phyloP scores from a whole-genome alignment of 2,797 vertebrate genomes.

The Paedocypris micromegethes region DNA sequence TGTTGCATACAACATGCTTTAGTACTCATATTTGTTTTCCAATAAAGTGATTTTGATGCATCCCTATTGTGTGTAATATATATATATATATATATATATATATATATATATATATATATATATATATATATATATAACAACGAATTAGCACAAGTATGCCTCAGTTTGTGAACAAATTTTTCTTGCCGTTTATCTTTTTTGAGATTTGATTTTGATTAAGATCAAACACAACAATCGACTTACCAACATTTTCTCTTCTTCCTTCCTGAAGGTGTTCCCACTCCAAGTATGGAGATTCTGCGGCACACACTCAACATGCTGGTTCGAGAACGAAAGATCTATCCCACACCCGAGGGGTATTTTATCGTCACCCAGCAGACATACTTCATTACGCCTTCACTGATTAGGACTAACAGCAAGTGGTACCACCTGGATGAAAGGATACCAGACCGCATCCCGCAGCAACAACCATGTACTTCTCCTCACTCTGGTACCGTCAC shows the following conservation, averaged over 20 bases:
- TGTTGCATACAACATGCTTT: no score
- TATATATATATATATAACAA: no score
- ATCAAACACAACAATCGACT: no score
- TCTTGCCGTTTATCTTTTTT: no score
- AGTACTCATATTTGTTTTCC: no score
- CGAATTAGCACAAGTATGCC: no score
- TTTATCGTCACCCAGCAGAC: slow-evolving; percentile 98
- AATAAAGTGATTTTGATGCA: no score
- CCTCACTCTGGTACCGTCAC: slow-evolving; percentile 90
- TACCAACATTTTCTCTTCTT: slow-evolving; percentile 11
- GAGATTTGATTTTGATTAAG: no score
- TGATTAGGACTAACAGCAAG: slow-evolving; percentile 96
- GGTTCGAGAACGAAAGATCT: slow-evolving; percentile 96
- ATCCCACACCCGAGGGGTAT: slow-evolving; percentile 92
- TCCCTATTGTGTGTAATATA: no score
- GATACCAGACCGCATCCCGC: slow-evolving; percentile 80
- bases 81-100: no score
- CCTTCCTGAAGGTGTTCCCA: slow-evolving; percentile 81
- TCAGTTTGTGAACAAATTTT: no score
- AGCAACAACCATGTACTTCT: slow-evolving; percentile 79
- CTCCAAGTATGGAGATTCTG: slow-evolving; percentile 93
- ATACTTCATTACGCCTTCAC: slow-evolving; percentile 96
- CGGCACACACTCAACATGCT: slow-evolving; percentile 93
- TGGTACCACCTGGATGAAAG: slow-evolving; percentile 98
- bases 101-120: no score